Base-by-base conservation (phyloP, 2,797 vertebrate genomes). In the Emys orbicularis region DNA sequence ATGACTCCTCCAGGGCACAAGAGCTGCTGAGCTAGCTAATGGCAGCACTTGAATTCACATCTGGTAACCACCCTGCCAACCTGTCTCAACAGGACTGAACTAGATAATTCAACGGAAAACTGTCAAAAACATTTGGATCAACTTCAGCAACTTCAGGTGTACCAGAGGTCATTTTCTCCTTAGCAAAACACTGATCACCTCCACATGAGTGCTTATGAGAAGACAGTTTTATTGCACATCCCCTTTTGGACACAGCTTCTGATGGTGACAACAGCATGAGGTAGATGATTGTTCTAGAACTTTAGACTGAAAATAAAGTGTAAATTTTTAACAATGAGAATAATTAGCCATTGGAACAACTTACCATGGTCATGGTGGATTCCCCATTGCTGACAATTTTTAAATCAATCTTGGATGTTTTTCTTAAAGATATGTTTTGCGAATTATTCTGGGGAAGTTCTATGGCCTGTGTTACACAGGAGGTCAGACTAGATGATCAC, bases 11-110 rank as follows among this genome's bases (percentile, higher is more conserved):
- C 83, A 88, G 65, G 79, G 84, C 47, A 47, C 41, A 81, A 44
- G n/a, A 95, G 41, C 54, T 96, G 91, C 94, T 96, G 94, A 97
- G 87, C 56, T 81, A 90, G 91, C 80, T 61, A 50, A 92, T 80
- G 53, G 57, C 50, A 91, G 87, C 85, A 89, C 50, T 84, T 57
- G 81, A 81, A 82, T 54, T 93, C 57, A 11, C 44, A 13, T 82
- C 29, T 8, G 2, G 53, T 79, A 94, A 83, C 59, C 89, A 65
- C 59, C 61, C 81, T 34, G 8, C 11, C 1, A 2, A 82, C 93
- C 86, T 90, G 95, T 27, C 91, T 74, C 12, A 84, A 95, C 95
- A 96, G 77, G 93, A 72, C 79, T 12, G 50, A 52, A n/a, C 65
- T 87, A 53, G 72, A 50, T 79, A 90, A 86, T 29, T 56, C 82